Evolutionary conservation across 2,113 vertebrate species (phyloP).

Genomic region (Carassius gibelio): DNA sequence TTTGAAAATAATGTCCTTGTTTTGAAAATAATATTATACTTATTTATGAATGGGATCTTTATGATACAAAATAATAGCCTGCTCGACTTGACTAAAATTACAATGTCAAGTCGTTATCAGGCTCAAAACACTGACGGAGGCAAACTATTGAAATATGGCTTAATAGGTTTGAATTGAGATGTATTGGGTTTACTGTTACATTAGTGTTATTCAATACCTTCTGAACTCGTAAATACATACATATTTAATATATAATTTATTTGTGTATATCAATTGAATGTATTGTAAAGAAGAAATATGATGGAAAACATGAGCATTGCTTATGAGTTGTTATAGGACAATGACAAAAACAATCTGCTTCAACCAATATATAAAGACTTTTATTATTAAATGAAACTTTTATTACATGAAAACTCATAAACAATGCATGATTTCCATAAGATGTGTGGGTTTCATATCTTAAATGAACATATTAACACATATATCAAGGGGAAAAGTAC

Average conservation of each 20-base stretch:
- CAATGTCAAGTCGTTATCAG: neutral
- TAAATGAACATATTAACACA: neutral
- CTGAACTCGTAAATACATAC: neutral
- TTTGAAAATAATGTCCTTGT: slow-evolving; percentile 7
- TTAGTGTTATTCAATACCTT: neutral
- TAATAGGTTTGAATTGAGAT: neutral
- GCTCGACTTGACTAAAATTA: neutral
- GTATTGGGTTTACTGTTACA: neutral
- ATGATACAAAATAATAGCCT: neutral
- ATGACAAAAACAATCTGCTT: no score
- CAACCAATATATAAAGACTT: no score
- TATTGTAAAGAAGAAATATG: no score
- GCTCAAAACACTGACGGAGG: neutral
- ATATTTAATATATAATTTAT: neutral
- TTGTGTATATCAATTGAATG: neutral
- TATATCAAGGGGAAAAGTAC: neutral
- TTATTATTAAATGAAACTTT: no score
- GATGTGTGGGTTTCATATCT: neutral
- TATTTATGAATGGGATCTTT: slow-evolving; percentile 19
- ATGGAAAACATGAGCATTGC: no score
- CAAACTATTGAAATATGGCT: neutral
- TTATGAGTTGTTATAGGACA: no score
- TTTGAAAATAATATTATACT: neutral
- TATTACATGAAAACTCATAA: no score
- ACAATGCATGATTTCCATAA: no score